phyloP scores from a whole-genome alignment of 2,797 vertebrate species.

The Enteromius radiatus region DNA sequence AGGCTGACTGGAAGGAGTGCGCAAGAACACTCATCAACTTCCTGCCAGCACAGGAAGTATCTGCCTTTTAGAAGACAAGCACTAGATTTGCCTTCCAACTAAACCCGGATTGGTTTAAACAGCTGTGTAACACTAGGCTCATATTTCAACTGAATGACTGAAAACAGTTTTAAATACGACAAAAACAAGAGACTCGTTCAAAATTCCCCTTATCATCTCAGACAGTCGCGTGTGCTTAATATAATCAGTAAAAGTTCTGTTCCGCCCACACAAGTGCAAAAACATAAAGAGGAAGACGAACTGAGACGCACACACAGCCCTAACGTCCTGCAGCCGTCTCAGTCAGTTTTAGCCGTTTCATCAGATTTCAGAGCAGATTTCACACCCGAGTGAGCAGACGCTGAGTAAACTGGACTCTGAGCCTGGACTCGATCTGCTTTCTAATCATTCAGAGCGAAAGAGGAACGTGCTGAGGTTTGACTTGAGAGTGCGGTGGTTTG shows the following conservation, averaged over 20 bases:
- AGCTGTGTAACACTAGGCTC: neutral
- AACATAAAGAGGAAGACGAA: neutral
- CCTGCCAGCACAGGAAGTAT: neutral
- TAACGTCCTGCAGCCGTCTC: neutral
- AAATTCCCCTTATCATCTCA: neutral
- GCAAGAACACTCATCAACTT: neutral
- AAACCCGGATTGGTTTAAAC: neutral
- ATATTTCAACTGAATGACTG: too few species aligned
- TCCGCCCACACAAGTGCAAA: neutral
- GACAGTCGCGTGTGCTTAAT: neutral
- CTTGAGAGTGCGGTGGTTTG: constrained; percentile 6
- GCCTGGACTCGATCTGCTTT: neutral
- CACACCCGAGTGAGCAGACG: neutral
- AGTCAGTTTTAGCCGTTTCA: neutral
- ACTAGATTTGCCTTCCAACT: neutral
- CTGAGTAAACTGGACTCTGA: neutral
- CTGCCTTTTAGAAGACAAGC: neutral
- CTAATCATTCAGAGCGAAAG: constrained; percentile 8
- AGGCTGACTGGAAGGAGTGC: constrained; percentile 73
- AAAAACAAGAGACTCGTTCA: neutral
- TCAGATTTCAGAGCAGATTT: neutral
- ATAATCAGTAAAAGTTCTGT: neutral
- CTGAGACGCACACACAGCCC: neutral
- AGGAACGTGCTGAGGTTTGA: constrained; percentile 22
- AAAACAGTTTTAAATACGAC: too few species aligned